Evolutionary conservation across 2,888 invertebrate species (phyloP), one percentile per base, ranked within the genome.

Genomic region (Therioaphis trifolii): DNA sequence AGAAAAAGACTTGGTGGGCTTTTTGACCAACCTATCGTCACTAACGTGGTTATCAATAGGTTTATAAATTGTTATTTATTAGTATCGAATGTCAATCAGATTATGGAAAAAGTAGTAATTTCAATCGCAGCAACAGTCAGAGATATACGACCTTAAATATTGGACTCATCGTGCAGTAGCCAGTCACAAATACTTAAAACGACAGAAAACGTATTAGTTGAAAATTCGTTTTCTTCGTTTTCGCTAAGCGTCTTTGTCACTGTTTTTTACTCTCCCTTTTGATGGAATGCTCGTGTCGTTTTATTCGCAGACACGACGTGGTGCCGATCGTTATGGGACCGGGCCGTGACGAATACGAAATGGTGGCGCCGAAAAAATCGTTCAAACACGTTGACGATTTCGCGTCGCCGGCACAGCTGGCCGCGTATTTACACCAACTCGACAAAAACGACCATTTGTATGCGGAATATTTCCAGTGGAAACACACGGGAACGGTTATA

Each of bases 321-420:
- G 89, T 98, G 86, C 98, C 98, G 0, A 96, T 98, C 86, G 98
- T 97, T 84, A 97, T 98, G 97, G 98, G 98, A 0, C 98, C 96
- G 0, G 92, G 95, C 69, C 95, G 96, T 1, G 93, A 94, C 84
- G 97, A 98, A 88, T 98, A 98, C 89, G 94, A 93, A 85, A 92
- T 94, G 69, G 93, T 93, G 86, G 95, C 98, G 2, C 98, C 98
- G 0, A 93, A 94, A 88, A 93, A 95, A 87, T 97, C 96, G 4
- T 98, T 95, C 90, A 95, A 98, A 85, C 98, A 98, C 89, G 96
- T 98, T 24, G 98, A 98, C 88, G 97, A 98, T 89, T 98, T 98
- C 88, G 92, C 93, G 35, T 93, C 94, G 29, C 94, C 98, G 0
- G 93, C 93, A 87, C 94, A 95, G 86, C 90, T 98, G 85, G 98